Base-by-base conservation (phyloP, 2,888 invertebrate genomes). In the Gerris lacustris region DNA sequence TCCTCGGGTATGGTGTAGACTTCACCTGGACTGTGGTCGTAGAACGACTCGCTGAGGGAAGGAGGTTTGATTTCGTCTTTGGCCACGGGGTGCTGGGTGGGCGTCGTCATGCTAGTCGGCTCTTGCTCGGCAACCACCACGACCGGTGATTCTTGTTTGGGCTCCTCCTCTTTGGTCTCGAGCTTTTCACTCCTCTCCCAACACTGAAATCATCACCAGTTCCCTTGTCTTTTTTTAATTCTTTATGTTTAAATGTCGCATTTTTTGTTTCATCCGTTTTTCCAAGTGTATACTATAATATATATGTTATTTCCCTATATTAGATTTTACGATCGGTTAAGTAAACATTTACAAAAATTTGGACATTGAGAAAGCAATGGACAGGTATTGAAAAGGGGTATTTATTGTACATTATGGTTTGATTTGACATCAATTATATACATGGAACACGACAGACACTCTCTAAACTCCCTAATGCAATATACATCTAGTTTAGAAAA, bases 1-100 rank as follows among this genome's bases (percentile, higher is more conserved):
- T 82, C 82, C 76, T 83, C 83, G 9, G 80, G 82, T 72, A 83
- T 83, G 70, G 83, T 83, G 77, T 83, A 83, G 45, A 83, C 82
- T 76, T 82, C 82, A 47, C 82, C 81, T n/a, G 81, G 80, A 74
- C 79, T 80, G 76, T 80, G 80, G 71, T 80, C 80, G 75, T 79
- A 80, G 76, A 79, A 79, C 67, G 74, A 73, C 71, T 75, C 75
- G 73, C 74, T 71, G 63, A 71, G 71, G 63, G 73, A 69, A 70
- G 71, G 74, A 70, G 73, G 68, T 73, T 74, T 73, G 62, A 68
- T 73, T 71, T 73, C 73, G 70, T 74, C 74, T 70, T 70, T 72
- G 47, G 72, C 66, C 15, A n/a, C 17, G 5, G 43, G 11, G 17
- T 66, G 66, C 9, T 55, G 55, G 43, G 69, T 5, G 15, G 70